These are phyloP conservation scores for Netelia fuscicornis DNA, from an alignment of 2,888 invertebrate species.

Conservation along the genomic window DNA sequence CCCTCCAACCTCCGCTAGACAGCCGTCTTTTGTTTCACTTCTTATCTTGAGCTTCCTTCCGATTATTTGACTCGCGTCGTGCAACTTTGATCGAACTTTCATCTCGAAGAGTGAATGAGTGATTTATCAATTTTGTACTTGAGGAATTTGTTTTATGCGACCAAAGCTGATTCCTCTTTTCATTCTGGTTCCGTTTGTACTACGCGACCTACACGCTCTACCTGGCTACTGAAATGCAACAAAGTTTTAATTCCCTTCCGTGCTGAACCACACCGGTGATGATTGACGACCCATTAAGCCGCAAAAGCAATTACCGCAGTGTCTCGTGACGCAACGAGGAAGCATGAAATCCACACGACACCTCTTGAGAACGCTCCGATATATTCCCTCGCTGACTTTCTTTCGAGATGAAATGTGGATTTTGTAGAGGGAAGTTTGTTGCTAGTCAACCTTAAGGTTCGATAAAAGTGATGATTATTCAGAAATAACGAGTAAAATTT, in stretches of 20 bases:
- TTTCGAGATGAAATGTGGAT: slow-evolving; percentile 11
- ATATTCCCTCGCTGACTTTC: slow-evolving; percentile 6
- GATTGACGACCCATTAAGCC: slow-evolving; percentile 73
- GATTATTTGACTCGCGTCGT: neutral
- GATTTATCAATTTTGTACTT: too few relatives aligned
- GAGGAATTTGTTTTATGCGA: neutral
- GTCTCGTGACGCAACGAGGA: slow-evolving; percentile 70
- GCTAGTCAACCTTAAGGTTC: neutral
- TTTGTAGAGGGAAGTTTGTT: slow-evolving; percentile 15
- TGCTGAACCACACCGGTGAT: slow-evolving; percentile 53
- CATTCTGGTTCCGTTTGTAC: neutral
- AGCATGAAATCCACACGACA: slow-evolving; percentile 66
- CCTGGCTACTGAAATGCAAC: slow-evolving; percentile 65
- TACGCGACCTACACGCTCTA: neutral
- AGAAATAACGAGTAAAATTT: neutral
- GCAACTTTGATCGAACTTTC: neutral
- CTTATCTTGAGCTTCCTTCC: slow-evolving; percentile 13
- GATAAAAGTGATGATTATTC: neutral
- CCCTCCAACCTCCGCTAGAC: slow-evolving; percentile 20
- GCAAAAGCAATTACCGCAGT: slow-evolving; percentile 70
- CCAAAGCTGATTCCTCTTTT: neutral
- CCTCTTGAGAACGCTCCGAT: slow-evolving; percentile 40
- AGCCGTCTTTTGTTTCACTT: slow-evolving; percentile 25
- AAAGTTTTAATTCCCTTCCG: slow-evolving; percentile 58
- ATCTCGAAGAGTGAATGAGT: neutral